Percentiles rank a stretch among this genome's conserved stretches.
phyloP scores from a whole-genome alignment of 2,888 invertebrate genomes.

The Leptarthrus brevirostris region DNA sequence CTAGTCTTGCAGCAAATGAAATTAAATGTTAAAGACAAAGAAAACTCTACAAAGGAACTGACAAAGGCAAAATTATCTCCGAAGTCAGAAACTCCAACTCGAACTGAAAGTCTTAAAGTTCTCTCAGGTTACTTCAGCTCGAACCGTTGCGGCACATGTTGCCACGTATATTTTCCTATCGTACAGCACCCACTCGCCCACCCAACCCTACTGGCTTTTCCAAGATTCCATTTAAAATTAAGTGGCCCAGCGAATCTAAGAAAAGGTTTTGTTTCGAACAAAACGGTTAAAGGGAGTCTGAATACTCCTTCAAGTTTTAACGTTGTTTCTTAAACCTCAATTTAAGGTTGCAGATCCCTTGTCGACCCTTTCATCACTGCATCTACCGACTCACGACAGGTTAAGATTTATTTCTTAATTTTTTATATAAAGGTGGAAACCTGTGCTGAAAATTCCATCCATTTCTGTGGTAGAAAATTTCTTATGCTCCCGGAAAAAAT shows the following conservation, averaged over 20 bases:
- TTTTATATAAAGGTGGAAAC: conserved; percentile 35
- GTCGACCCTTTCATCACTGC: conserved; percentile 46
- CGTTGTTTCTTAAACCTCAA: conserved; percentile 29
- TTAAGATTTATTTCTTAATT: conserved; percentile 47
- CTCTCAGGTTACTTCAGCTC: not conserved
- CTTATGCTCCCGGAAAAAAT: conserved; percentile 20
- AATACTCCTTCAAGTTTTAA: conserved; percentile 2
- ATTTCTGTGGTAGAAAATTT: conserved; percentile 32
- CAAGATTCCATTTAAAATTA: conserved; percentile 1
- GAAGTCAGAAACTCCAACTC: not conserved
- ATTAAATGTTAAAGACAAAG: conserved; percentile 8
- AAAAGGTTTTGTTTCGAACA: conserved; percentile 12
- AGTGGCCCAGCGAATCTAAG: conserved; percentile 5
- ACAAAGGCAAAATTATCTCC: not conserved
- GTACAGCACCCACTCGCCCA: not conserved
- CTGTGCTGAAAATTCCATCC: conserved; percentile 32
- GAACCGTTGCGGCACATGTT: not conserved
- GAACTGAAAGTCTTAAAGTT: not conserved
- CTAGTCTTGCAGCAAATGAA: conserved; percentile 1
- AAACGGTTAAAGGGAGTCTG: not conserved
- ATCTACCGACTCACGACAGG: not conserved
- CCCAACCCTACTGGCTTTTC: not conserved
- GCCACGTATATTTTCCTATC: not conserved
- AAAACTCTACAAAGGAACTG: not conserved
- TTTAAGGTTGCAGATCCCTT: conserved; percentile 27